Evolutionary conservation across 2,113 vertebrate genomes (phyloP).

Genomic region (Melozone crissalis): DNA sequence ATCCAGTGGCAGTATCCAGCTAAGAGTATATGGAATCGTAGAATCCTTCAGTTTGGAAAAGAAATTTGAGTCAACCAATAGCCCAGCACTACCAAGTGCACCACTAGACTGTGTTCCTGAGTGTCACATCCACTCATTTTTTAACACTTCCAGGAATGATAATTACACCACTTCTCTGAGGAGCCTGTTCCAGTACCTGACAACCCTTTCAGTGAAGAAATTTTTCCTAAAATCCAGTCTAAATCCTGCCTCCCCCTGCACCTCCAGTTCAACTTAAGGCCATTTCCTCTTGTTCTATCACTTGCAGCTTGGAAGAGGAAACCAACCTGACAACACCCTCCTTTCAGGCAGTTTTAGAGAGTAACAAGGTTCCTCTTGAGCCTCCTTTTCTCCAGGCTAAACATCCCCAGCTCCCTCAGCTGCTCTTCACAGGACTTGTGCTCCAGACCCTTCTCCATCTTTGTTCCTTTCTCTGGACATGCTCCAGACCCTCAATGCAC

Average conservation of each 20-base stretch:
- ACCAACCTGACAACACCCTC: background rate
- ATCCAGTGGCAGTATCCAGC: background rate
- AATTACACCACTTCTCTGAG: background rate
- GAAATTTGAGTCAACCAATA: background rate
- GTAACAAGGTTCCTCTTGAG: background rate
- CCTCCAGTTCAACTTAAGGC: background rate
- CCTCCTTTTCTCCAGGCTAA: background rate
- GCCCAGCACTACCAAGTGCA: background rate
- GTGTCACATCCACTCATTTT: no score
- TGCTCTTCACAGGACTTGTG: background rate
- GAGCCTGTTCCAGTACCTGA: background rate
- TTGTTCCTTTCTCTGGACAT: rapidly evolving
- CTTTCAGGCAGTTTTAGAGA: background rate
- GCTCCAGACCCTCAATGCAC: background rate
- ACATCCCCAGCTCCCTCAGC: background rate
- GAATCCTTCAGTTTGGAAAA: background rate
- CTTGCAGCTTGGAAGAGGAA: background rate
- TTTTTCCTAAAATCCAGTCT: background rate
- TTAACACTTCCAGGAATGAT: background rate
- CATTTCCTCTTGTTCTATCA: background rate
- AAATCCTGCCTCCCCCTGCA: rapidly evolving
- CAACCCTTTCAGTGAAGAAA: background rate
- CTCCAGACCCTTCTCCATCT: background rate
- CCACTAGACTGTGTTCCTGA: no score
- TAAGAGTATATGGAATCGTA: background rate